Conservation (phyloP, 2,888 invertebrate genomes). For the Hoplodrina blanda region DNA sequence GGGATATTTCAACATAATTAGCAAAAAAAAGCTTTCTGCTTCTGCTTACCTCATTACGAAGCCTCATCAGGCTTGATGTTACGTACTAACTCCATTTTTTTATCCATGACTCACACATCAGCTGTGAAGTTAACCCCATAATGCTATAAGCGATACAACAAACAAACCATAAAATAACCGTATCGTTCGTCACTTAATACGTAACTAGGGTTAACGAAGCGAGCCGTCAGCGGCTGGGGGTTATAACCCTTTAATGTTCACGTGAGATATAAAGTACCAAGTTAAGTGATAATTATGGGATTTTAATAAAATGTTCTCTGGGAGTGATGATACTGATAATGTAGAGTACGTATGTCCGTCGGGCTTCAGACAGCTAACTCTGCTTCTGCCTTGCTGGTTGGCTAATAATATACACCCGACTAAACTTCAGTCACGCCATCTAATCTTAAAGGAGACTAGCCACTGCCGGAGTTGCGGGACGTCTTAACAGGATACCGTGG, state of each 20-base stretch:
- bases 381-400: background rate
- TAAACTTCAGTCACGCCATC: too few species aligned
- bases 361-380: background rate
- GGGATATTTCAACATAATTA: too few species aligned
- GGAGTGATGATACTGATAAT: background rate
- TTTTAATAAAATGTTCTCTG: conserved; percentile 29
- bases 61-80: too few species aligned
- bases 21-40: too few species aligned
- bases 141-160: conserved; percentile 38
- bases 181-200: conserved; percentile 61
- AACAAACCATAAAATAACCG: conserved; percentile 65
- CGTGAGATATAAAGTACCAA: conserved; percentile 36
- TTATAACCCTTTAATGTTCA: conserved; percentile 50
- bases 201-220: conserved; percentile 61
- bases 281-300: conserved; percentile 34
- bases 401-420: too few species aligned
- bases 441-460: too few species aligned
- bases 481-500: too few species aligned
- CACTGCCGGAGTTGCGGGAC: too few species aligned
- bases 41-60: too few species aligned
- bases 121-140: conserved; percentile 44
- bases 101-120: conserved; percentile 28
- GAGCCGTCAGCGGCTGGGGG: conserved; percentile 51
- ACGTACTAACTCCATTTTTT: background rate
- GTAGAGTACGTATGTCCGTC: background rate